Base-by-base conservation (phyloP, 1,140 invertebrate species). In the Apocrypta bakeri region DNA sequence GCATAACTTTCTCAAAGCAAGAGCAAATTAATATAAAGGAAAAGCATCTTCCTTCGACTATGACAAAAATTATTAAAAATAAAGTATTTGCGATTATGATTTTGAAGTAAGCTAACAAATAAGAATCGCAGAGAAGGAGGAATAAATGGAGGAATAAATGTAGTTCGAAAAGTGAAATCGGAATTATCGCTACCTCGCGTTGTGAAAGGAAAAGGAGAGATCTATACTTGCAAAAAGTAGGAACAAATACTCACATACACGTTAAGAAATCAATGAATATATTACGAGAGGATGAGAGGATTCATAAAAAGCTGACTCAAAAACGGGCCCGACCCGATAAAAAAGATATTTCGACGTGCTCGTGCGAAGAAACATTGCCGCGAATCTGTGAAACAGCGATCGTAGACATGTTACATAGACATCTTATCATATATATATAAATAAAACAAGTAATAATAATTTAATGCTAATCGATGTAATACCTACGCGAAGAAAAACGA, bases 141-240 rank as follows among this genome's bases (percentile, higher is more conserved):
- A 27, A 81, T 7, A 64, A 81, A 56, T 33, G 0, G 29, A 40
- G 27, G 29, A 27, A 81, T 7, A 64, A 81, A 56, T 33, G 12
- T 2, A 27, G 29, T 9, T 24, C 31, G 25, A 7, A 56, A 27
- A 24, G 37, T 33, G 12, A 72, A 79, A 37, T 21, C 17, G 14
- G n/a, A 64, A 81, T 74, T 17, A 63, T 81, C 61, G 33, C 25
- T 74, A 81, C 71, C 71, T 81, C 69, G 56, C 71, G 69, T 80
- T 73, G 25, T 40, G 24, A 72, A 80, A 72, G 63, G 69, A 33
- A n/a, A 21, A 33, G 14, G 21, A 31, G 42, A 71, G 31, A 79
- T 71, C 27, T 71, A 56, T 79, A 64, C 31, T 64, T 27, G 7
- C 64, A 29, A 21, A 29, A 68, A n/a, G 48, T 56, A 27, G 63